Conservation (phyloP, 2,113 vertebrate genomes). For the Irena cyanogastra region DNA sequence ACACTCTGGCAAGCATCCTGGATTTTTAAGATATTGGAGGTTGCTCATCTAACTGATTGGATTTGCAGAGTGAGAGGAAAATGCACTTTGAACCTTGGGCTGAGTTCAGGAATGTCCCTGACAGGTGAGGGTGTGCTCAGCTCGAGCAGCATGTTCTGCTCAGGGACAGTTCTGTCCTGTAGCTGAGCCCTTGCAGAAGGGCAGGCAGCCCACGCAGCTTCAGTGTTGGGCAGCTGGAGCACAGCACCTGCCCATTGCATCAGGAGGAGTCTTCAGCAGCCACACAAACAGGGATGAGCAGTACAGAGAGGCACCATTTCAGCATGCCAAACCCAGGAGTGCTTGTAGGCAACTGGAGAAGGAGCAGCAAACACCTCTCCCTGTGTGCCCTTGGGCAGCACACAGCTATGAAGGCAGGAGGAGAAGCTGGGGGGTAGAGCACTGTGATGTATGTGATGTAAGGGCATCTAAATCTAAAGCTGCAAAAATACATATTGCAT, state of each 20-base stretch:
- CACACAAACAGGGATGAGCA: background rate
- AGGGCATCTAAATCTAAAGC: background rate
- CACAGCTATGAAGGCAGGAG: fast-evolving
- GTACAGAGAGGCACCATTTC: background rate
- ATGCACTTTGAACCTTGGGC: background rate
- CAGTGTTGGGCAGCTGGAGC: background rate
- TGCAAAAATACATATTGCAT: background rate
- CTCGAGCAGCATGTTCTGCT: fast-evolving
- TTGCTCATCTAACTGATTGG: background rate
- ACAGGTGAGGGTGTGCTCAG: fast-evolving
- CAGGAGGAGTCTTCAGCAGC: background rate
- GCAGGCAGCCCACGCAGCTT: background rate
- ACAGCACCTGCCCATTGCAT: background rate
- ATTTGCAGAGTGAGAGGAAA: background rate
- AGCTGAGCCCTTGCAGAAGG: background rate
- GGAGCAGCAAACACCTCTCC: background rate
- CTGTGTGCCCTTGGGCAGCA: background rate
- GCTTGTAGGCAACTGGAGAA: background rate
- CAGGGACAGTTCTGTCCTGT: background rate
- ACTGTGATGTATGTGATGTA: fast-evolving
- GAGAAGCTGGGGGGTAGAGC: background rate
- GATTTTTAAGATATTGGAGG: background rate
- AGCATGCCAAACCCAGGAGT: background rate
- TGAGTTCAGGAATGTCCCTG: background rate
- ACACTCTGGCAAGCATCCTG: background rate